phyloP scores from a whole-genome alignment of 2,888 invertebrate species.

The Isoperla grammatica region DNA sequence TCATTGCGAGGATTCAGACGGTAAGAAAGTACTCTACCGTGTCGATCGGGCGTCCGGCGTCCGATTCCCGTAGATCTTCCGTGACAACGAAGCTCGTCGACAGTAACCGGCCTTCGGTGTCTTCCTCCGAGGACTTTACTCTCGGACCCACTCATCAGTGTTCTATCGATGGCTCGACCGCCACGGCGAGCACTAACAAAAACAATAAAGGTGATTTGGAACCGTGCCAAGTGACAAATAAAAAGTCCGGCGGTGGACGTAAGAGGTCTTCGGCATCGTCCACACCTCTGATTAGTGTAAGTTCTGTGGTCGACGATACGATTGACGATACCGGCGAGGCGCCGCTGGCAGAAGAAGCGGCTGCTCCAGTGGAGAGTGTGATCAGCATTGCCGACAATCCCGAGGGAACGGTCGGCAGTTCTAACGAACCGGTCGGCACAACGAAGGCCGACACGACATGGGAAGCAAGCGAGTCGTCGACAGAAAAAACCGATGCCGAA shows the following conservation, averaged over 20 bases:
- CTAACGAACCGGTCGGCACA: background rate
- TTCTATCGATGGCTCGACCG: slow-evolving; percentile 18
- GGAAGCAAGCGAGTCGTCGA: slow-evolving; percentile 30
- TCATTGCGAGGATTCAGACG: slow-evolving; percentile 30
- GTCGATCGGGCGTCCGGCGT: slow-evolving; percentile 25
- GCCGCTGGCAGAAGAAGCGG: background rate
- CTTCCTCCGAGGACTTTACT: slow-evolving; percentile 46
- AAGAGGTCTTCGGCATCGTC: slow-evolving; percentile 45
- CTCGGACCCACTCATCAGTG: slow-evolving; percentile 21
- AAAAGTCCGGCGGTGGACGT: slow-evolving; percentile 37
- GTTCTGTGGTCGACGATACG: slow-evolving; percentile 60
- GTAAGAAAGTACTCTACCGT: slow-evolving; percentile 42
- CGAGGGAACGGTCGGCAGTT: background rate
- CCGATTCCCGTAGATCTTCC: slow-evolving; percentile 41
- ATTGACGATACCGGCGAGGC: slow-evolving; percentile 17
- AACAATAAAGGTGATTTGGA: slow-evolving; percentile 21
- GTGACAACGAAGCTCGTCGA: slow-evolving; percentile 36
- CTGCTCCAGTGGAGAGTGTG: background rate
- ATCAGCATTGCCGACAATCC: too few relatives aligned
- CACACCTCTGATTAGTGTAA: slow-evolving; percentile 64
- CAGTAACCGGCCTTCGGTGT: slow-evolving; percentile 41
- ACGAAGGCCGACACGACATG: slow-evolving; percentile 30
- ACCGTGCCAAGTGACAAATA: slow-evolving; percentile 24
- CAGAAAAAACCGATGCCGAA: slow-evolving; percentile 24
- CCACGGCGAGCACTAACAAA: slow-evolving; percentile 13